A percentile compares a stretch with the other conserved stretches of the same genome.
These are phyloP conservation scores for Leucophenga maculata DNA, from an alignment of 2,888 invertebrate genomes.

Conservation along the genomic window DNA sequence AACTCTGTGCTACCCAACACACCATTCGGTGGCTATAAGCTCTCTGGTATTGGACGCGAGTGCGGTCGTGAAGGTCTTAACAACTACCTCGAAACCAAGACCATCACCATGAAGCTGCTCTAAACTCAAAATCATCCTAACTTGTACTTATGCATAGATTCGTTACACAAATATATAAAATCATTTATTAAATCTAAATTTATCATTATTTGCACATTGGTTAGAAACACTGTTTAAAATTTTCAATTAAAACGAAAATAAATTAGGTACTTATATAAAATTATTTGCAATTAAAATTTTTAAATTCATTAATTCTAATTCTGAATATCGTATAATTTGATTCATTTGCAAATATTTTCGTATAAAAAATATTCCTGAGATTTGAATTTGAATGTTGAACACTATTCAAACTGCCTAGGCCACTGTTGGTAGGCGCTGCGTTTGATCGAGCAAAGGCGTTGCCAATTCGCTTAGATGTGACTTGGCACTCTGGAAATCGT, in stretches of 20 bases:
- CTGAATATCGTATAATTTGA: background rate
- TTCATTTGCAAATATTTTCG: conserved; percentile 25
- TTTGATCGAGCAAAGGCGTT: conserved; percentile 54
- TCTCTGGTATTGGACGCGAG: conserved; percentile 89
- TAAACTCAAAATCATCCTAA: conserved; percentile 31
- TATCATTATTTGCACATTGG: conserved; percentile 34
- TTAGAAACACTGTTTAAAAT: conserved; percentile 19
- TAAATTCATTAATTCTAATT: background rate
- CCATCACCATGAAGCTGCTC: conserved; percentile 76
- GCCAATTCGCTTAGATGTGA: conserved; percentile 62
- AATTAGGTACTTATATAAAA: background rate
- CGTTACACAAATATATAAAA: conserved; percentile 11
- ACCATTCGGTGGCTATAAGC: conserved; percentile 93
- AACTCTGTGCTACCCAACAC: conserved; percentile 76
- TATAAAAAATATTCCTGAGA: conserved; percentile 62
- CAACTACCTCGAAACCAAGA: conserved; percentile 85
- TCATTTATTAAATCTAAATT: conserved; percentile 9
- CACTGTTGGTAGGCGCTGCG: conserved; percentile 29
- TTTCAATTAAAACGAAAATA: background rate
- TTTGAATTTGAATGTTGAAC: conserved; percentile 33
- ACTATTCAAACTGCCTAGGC: conserved; percentile 35
- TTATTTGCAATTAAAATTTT: background rate
- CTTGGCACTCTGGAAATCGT: conserved; percentile 68
- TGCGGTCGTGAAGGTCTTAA: conserved; percentile 84
- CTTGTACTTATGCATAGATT: no score